Conservation (phyloP, 1,140 invertebrate genomes). For the Bombus picipes region DNA sequence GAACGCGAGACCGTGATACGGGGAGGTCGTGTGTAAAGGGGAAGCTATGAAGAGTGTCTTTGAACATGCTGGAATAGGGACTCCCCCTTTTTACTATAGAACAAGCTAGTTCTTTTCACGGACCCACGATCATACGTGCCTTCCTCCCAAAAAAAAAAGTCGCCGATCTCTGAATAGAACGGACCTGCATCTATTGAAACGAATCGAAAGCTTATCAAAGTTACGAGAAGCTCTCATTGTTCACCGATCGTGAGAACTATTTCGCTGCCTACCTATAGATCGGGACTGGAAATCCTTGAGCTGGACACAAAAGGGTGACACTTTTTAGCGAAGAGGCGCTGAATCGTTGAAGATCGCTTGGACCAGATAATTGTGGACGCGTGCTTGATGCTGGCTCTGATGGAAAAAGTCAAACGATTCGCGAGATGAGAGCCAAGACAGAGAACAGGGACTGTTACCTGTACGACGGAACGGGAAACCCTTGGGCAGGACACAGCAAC, state of each 20-base stretch:
- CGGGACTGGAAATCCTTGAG: slow-evolving; percentile 85
- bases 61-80: slow-evolving; percentile 85
- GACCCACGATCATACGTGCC: background rate
- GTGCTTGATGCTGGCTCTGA: slow-evolving; percentile 81
- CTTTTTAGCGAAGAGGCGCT: slow-evolving; percentile 68
- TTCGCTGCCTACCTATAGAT: slow-evolving; percentile 81
- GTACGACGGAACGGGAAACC: slow-evolving; percentile 86
- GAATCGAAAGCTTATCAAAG: background rate
- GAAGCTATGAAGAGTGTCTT: slow-evolving; percentile 21
- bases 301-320: slow-evolving; percentile 84
- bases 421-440: background rate
- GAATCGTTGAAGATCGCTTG: slow-evolving; percentile 78
- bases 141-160: background rate
- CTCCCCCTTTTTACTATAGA: slow-evolving; percentile 82
- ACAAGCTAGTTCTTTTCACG: background rate
- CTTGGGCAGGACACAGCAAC: slow-evolving; percentile 86
- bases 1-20: slow-evolving; percentile 52
- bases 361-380: slow-evolving; percentile 77
- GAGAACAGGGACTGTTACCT: slow-evolving; percentile 81
- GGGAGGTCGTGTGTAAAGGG: slow-evolving; percentile 42
- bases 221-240: background rate
- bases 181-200: background rate
- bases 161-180: background rate
- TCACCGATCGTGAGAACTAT: background rate
- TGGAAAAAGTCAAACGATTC: slow-evolving; percentile 10